phyloP scores from a whole-genome alignment of 2,888 invertebrate species.

The Diaphora mendica region DNA sequence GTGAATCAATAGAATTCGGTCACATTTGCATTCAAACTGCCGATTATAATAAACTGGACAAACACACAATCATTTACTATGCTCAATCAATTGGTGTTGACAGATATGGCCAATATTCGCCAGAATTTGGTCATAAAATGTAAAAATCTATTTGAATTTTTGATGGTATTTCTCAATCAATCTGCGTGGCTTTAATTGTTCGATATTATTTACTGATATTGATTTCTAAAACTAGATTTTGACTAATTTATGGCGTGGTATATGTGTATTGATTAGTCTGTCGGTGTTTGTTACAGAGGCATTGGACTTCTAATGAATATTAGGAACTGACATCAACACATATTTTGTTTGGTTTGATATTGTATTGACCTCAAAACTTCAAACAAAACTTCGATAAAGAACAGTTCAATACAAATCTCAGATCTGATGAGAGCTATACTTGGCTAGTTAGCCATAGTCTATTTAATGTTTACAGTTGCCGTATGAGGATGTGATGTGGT shows the following conservation, averaged over 20 bases:
- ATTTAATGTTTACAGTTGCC: neutral
- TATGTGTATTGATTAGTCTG: conserved; percentile 40
- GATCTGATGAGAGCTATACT: neutral
- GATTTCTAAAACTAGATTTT: conserved; percentile 46
- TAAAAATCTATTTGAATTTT: conserved; percentile 29
- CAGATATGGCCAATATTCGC: conserved; percentile 42
- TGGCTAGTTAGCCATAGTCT: too few species aligned
- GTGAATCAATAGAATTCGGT: conserved; percentile 37
- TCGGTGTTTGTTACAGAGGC: conserved; percentile 8
- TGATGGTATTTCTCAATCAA: conserved; percentile 51
- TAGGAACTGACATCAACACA: conserved; percentile 18
- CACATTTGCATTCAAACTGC: conserved; percentile 49
- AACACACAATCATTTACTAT: conserved; percentile 44
- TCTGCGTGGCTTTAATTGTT: conserved; percentile 35
- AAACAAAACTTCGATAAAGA: neutral
- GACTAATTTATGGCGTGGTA: conserved; percentile 35
- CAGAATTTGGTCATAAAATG: conserved; percentile 35
- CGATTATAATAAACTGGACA: conserved; percentile 48
- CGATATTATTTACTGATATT: conserved; percentile 34
- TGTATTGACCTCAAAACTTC: neutral
- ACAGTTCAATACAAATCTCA: too few species aligned
- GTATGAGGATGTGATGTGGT: too few species aligned
- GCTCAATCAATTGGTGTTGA: conserved; percentile 52
- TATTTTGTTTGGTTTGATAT: neutral
- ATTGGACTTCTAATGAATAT: conserved; percentile 12